Conservation (phyloP, 35 echinoderm and acorn worm species). For the Heliocidaris erythrogramma region DNA sequence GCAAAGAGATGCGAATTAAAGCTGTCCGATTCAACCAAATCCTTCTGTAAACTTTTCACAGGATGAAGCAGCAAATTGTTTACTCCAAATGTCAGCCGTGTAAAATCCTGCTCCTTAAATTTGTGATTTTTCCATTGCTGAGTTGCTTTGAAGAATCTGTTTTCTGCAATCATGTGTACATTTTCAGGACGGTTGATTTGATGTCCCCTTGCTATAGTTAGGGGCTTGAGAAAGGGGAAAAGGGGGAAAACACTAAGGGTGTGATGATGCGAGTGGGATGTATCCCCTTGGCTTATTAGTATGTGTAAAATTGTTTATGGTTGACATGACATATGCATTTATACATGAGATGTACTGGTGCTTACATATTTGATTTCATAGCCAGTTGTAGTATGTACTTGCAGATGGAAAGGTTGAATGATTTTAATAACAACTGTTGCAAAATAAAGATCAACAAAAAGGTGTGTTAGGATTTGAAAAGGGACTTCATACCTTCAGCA, state of each 20-base stretch:
- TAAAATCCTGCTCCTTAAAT: neutral
- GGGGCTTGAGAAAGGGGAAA: neutral
- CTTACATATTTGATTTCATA: neutral
- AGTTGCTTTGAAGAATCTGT: neutral
- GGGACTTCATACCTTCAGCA: neutral
- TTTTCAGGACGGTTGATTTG: slow-evolving; percentile 6
- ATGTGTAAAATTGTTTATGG: neutral
- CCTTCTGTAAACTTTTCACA: neutral
- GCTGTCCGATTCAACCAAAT: neutral
- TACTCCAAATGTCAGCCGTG: neutral
- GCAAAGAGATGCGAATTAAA: neutral
- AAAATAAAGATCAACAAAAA: neutral
- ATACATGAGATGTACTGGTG: neutral
- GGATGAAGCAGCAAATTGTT: neutral
- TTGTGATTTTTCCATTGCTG: neutral
- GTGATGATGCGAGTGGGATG: neutral
- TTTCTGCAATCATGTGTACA: slow-evolving; percentile 19
- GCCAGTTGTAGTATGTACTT: neutral
- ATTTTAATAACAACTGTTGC: neutral
- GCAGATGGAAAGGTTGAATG: too few species aligned
- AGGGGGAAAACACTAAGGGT: neutral
- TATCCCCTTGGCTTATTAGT: slow-evolving; percentile 18
- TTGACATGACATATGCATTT: neutral
- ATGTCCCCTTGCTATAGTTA: neutral
- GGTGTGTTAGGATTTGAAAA: neutral